phyloP scores from a whole-genome alignment of 2,113 vertebrate genomes.

The Kryptolebias marmoratus region DNA sequence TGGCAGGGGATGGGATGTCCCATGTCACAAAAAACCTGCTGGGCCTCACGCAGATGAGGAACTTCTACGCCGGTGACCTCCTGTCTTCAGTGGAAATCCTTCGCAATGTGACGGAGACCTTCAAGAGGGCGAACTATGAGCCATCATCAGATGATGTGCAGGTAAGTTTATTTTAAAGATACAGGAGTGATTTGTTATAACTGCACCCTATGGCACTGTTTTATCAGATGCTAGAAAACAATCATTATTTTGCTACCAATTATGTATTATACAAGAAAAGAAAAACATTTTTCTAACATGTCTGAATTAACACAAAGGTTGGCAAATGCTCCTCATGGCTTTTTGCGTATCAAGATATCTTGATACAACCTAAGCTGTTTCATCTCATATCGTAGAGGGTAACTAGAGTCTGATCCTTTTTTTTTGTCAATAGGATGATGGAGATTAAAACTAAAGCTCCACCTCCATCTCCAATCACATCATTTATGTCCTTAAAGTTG shows the following conservation, averaged over 20 bases:
- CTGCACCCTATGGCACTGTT: no score
- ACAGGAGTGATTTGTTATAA: no score
- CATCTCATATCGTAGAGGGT: conserved; percentile 65
- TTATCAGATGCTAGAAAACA: background rate
- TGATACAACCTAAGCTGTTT: conserved; percentile 56
- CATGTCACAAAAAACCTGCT: conserved; percentile 96
- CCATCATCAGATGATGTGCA: conserved; percentile 97
- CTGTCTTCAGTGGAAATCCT: conserved; percentile 98
- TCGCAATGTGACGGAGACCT: conserved; percentile 97
- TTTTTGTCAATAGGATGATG: conserved; percentile 76
- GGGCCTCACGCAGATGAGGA: conserved; percentile 97
- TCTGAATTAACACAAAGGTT: conserved; percentile 43
- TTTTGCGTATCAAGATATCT: conserved; percentile 60
- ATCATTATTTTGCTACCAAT: background rate
- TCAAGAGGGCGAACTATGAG: conserved; percentile 96
- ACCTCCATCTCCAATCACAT: conserved; percentile 68
- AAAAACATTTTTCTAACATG: background rate
- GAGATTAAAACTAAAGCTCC: conserved; percentile 72
- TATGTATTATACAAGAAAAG: background rate
- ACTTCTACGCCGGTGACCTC: conserved; percentile 97
- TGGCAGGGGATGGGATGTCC: conserved; percentile 97
- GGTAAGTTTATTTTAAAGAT: conserved; percentile 76
- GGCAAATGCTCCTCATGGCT: conserved; percentile 34
- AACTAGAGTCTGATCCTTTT: conserved; percentile 70
- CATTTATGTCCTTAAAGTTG: conserved; percentile 60